Evolutionary conservation across 2,888 invertebrate genomes (phyloP), one percentile per base, ranked within the genome.

Genomic region (Salpingus planirostris): DNA sequence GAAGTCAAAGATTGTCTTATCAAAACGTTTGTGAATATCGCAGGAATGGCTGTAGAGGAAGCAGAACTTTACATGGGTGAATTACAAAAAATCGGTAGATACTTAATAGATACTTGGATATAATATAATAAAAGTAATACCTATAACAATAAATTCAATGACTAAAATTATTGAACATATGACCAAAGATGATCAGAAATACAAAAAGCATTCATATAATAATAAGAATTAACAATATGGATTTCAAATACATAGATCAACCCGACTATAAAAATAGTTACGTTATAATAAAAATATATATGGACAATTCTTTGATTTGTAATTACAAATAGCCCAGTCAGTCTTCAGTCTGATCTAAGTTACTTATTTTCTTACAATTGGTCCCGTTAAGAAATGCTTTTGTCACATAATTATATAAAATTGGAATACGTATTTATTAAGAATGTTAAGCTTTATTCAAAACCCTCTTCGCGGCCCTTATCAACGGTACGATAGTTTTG

Each of bases 401-500:
- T 13, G 10, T 10, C 10, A 13, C n/a, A 22, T 22, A 10, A 14
- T 27, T 3, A 21, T 28, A 21, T 3, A n/a, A n/a, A n/a, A n/a
- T n/a, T n/a, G n/a, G n/a, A n/a, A n/a, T n/a, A n/a, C n/a, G n/a
- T n/a, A n/a, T n/a, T n/a, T n/a, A n/a, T n/a, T n/a, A n/a, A n/a
- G n/a, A 18, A 8, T 5, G 29, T 42, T 43, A 58, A 15, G 45
- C 68, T 55, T 83, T 84, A 49, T 77, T 78, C 27, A 89, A 71
- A 51, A 90, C 82, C 60, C 80, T 81, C 54, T 90, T 89, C 24
- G 95, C 95, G 27, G 91, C 93, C 57, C 79, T 79, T 46, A 96
- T 96, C 39, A 95, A 76, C 14, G 93, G 92, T 37, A 84, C 82
- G 15, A 96, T 69, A 1, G 87, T 82, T 31, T 75, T 71, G 11